Conservation (phyloP, 2,797 vertebrate genomes). For the Sandelia bainsii region DNA sequence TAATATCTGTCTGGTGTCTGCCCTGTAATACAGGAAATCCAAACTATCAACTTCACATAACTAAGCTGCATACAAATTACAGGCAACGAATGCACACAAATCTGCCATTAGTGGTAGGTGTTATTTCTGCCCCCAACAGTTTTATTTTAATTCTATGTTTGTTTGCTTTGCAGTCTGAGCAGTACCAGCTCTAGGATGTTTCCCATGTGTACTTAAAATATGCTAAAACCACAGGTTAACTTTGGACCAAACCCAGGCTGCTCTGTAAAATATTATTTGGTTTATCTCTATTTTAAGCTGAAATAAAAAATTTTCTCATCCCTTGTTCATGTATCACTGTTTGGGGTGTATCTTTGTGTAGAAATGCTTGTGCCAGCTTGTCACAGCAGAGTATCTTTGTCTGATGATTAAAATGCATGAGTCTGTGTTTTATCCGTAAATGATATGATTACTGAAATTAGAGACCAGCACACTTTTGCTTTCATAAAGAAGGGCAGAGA, state of each 20-base stretch:
- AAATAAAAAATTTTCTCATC: conserved; percentile 15
- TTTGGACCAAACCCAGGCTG: conserved; percentile 28
- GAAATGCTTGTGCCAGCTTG: conserved; percentile 24
- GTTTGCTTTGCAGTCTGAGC: conserved; percentile 69
- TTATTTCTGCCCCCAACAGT: conserved; percentile 75
- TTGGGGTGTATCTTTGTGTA: conserved; percentile 11
- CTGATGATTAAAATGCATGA: conserved; percentile 62
- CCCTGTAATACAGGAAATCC: conserved; percentile 82
- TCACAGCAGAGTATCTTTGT: conserved; percentile 48
- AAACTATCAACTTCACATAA: conserved; percentile 78
- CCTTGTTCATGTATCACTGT: conserved; percentile 18
- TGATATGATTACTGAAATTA: conserved; percentile 64
- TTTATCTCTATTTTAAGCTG: conserved; percentile 16
- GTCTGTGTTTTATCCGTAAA: conserved; percentile 53
- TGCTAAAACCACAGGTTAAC: conserved; percentile 52
- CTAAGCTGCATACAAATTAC: conserved; percentile 76
- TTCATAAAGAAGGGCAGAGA: conserved; percentile 12
- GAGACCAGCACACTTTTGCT: conserved; percentile 31
- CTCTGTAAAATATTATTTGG: conserved; percentile 10
- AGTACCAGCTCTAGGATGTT: conserved; percentile 69
- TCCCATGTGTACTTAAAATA: conserved; percentile 58
- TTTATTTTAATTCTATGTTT: conserved; percentile 81
- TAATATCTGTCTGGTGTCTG: conserved; percentile 77
- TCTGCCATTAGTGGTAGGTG: conserved; percentile 81
- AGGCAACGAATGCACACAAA: conserved; percentile 71